Base-by-base conservation (phyloP, 2,797 vertebrate species). In the Notolepis coatsorum region DNA sequence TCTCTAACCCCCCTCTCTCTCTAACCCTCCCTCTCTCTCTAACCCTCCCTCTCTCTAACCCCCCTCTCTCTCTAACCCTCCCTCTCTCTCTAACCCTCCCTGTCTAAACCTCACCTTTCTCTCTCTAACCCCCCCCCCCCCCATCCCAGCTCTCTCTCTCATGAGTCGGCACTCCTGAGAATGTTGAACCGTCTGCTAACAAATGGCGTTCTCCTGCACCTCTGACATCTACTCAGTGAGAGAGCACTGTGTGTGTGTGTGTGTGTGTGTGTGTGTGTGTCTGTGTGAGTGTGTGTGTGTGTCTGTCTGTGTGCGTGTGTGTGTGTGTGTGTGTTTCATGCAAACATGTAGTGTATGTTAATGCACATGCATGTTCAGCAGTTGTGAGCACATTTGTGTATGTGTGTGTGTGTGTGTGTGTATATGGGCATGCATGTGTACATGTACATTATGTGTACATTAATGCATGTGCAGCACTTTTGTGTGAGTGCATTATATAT, bases 111-210 rank as follows among this genome's bases (percentile, higher is more conserved):
- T 42, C 21, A 21, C 17, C 1, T 52, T 39, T 39, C 52, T 25
- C 24, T 13, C n/a, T n/a, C n/a, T n/a, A n/a, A 13, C 27, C 37
- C 18, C 10, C 20, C n/a, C 38, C 27, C 37, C 25, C 39, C 2
- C 9, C 50, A 41, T 27, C 38, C 0, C 31, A 9, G 24, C 37
- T 45, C 35, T n/a, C n/a, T n/a, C 24, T 37, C 41, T 64, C 51
- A 42, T 71, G 70, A 73, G 38, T 12, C 17, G 8, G 73, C 51
- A 67, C 6, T 59, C 31, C 43, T 9, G 24, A 24, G 17, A 13
- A 21, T 13, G 18, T 50, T 25, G 28, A 48, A 54, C 58, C 57
- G 55, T 52, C 30, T 41, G 57, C 61, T 21, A 33, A 66, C 23
- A 51, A 56, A 66, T 42, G 7, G 39, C 31, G 31, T 58, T 37